These are phyloP conservation scores for Sternarchorhynchus goeldii DNA, from an alignment of 2,797 vertebrate species.

Conservation along the genomic window DNA sequence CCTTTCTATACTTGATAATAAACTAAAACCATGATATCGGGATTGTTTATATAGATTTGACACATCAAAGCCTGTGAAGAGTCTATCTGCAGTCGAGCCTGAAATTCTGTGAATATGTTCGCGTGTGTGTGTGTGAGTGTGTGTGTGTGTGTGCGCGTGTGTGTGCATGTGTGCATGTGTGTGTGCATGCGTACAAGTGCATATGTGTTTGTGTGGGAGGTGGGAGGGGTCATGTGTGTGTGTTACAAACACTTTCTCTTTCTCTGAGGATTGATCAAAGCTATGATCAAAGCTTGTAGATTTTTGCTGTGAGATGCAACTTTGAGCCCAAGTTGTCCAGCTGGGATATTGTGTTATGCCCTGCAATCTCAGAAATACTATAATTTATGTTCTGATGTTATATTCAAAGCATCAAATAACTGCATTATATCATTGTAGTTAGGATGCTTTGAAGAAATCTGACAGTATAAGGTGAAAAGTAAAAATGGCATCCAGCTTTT, in stretches of 20 bases:
- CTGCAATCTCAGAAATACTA: constrained; percentile 14
- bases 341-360: constrained; percentile 6
- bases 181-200: neutral
- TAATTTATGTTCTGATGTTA: neutral
- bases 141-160: too few relatives aligned
- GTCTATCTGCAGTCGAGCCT: constrained; percentile 23
- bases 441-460: neutral
- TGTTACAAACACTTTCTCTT: constrained; percentile 21
- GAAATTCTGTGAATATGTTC: neutral
- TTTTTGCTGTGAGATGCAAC: constrained; percentile 23
- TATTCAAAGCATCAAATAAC: neutral
- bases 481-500: neutral
- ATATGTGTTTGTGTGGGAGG: neutral
- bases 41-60: constrained; percentile 32
- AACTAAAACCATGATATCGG: neutral
- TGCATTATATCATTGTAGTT: neutral
- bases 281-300: constrained; percentile 33
- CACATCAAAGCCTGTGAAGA: constrained; percentile 14
- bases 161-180: neutral
- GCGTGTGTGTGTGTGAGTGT: constrained; percentile 15
- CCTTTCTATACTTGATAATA: constrained; percentile 1
- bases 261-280: constrained; percentile 32
- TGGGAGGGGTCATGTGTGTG: neutral
- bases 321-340: constrained; percentile 18
- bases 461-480: neutral